Percentiles rank a stretch among this genome's conserved stretches.
These are phyloP conservation scores for Cheilosia scutellata DNA, from an alignment of 2,888 invertebrate genomes.

Conservation along the genomic window DNA sequence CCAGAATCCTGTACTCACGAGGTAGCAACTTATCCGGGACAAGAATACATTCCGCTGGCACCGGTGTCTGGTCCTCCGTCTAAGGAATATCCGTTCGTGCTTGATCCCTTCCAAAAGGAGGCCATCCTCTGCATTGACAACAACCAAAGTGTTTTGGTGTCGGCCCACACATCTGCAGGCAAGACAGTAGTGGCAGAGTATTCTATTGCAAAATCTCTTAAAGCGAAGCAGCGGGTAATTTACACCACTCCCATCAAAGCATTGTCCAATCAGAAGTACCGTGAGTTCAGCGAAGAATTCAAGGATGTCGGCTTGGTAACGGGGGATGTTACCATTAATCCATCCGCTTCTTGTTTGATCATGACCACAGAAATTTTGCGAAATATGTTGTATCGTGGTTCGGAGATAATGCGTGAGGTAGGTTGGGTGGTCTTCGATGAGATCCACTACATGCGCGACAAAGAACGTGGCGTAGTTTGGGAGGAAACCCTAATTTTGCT, in stretches of 20 bases:
- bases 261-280: conserved; percentile 99
- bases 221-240: conserved; percentile 98
- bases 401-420: conserved; percentile 99
- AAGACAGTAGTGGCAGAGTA: conserved; percentile 99
- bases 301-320: conserved; percentile 99
- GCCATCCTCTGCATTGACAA: conserved; percentile 98
- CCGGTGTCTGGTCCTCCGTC: conserved; percentile 89
- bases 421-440: conserved; percentile 99
- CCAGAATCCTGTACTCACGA: conserved; percentile 98
- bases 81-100: conserved; percentile 95
- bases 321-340: conserved; percentile 99
- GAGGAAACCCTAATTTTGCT: conserved; percentile 97
- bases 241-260: conserved; percentile 99
- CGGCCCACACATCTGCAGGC: conserved; percentile 99
- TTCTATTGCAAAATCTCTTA: conserved; percentile 97
- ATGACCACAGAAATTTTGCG: conserved; percentile 99
- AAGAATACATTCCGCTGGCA: conserved; percentile 89
- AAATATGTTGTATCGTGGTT: conserved; percentile 99
- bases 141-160: conserved; percentile 98
- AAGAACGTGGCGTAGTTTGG: conserved; percentile 99
- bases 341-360: conserved; percentile 97
- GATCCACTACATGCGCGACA: conserved; percentile 99
- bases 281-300: conserved; percentile 98
- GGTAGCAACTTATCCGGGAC: conserved; percentile 96
- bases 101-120: conserved; percentile 99